Evolutionary conservation across 2,797 vertebrate species (phyloP).

Genomic region (Stomatorhinus walkeri): DNA sequence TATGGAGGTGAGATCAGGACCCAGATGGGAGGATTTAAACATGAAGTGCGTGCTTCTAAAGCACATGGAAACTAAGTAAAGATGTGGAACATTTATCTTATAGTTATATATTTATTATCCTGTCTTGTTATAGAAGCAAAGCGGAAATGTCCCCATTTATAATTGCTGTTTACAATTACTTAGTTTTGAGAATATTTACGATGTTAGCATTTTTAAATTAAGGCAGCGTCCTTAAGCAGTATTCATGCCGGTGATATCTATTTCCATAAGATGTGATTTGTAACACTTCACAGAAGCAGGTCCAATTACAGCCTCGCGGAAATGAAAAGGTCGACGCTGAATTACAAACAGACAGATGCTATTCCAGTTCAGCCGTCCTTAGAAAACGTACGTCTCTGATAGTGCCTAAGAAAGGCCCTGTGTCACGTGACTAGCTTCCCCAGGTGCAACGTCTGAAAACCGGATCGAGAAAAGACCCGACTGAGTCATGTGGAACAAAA

Average conservation of each 20-base stretch:
- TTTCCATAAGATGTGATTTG: not conserved
- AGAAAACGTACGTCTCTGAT: not conserved
- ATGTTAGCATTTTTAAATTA: not conserved
- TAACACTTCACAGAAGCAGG: not conserved
- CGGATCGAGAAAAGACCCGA: not conserved
- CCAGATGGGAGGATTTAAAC: not conserved
- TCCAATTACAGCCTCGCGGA: not conserved
- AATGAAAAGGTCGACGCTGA: not conserved
- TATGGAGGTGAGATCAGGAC: not conserved
- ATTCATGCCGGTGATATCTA: not conserved
- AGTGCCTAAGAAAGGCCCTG: not conserved
- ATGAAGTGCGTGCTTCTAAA: not conserved
- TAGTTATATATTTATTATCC: not conserved
- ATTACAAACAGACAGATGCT: not conserved
- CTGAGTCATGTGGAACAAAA: not conserved
- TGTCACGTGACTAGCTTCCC: not conserved
- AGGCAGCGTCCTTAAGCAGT: not conserved
- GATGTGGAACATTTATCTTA: not conserved
- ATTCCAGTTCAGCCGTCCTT: not conserved
- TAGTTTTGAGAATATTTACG: not conserved
- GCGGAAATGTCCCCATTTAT: not conserved
- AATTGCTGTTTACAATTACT: slow-evolving; percentile 1
- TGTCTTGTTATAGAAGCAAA: not conserved
- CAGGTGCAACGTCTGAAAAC: not conserved
- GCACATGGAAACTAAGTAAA: not conserved